phyloP scores from a whole-genome alignment of 2,113 vertebrate species.

The Rostratula benghalensis region DNA sequence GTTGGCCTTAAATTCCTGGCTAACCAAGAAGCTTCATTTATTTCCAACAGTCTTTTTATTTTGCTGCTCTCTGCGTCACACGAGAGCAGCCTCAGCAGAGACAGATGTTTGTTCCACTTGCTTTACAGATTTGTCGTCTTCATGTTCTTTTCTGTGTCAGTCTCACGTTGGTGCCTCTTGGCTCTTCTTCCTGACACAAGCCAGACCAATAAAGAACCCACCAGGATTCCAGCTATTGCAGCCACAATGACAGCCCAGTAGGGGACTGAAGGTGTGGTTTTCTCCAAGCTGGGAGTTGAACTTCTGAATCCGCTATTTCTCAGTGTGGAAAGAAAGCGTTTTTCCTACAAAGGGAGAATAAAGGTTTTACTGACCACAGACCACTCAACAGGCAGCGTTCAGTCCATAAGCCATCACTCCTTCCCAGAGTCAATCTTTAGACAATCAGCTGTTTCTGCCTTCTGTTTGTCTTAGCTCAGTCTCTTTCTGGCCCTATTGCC shows the following conservation, averaged over 20 bases:
- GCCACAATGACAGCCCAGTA: constrained; percentile 80
- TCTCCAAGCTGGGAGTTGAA: neutral
- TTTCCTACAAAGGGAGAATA: constrained; percentile 74
- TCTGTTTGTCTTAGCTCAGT: neutral
- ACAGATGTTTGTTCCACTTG: neutral
- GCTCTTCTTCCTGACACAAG: constrained; percentile 55
- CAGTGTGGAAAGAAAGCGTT: constrained; percentile 84
- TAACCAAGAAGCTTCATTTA: neutral
- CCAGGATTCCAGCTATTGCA: constrained; percentile 64
- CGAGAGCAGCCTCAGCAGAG: neutral
- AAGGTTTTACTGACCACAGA: neutral
- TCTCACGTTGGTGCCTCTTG: neutral
- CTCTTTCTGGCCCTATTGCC: neutral
- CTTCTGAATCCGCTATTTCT: constrained; percentile 76
- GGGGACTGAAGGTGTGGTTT: constrained; percentile 10
- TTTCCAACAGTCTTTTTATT: neutral
- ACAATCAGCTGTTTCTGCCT: neutral
- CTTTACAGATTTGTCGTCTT: neutral
- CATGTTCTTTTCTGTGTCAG: neutral
- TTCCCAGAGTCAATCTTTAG: neutral
- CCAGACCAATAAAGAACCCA: constrained; percentile 71
- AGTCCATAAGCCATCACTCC: neutral
- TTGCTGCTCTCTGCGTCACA: neutral
- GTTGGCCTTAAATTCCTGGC: neutral
- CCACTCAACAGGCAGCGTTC: neutral